Evolutionary conservation across 2,888 invertebrate species (phyloP), one percentile per base, ranked within the genome.

Genomic region (Heliconius aoede): DNA sequence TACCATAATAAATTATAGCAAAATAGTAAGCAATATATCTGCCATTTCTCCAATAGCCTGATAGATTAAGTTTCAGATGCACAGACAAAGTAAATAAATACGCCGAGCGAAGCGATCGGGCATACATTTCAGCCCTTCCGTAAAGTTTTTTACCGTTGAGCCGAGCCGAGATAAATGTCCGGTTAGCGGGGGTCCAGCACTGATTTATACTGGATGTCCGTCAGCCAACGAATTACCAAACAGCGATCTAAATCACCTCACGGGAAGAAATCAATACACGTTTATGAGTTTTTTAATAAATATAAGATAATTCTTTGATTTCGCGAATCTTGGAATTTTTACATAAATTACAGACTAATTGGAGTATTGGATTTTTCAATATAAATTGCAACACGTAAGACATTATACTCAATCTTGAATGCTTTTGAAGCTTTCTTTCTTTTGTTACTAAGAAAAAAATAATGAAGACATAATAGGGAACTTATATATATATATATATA

Each of bases 121-220:
- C 82, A 78, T 73, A 79, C 80, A 81, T 80, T 82, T 80, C 81
- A 82, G 82, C 82, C 87, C 88, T 86, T 85, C 83, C 84, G 85
- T 86, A 82, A 86, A 89, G 88, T 90, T 90, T 90, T 90, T 90
- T 90, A 90, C 89, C 89, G 88, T 83, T 84, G 86, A 86, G 84
- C 85, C 84, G 86, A 86, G 84, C 85, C 85, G 86, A 89, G 90
- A 90, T 93, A 92, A 93, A 94, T 93, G 92, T 90, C 90, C 92
- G 94, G 94, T 92, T 92, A 92, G 89, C 90, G 86, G 90, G 92
- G 93, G 92, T 88, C 90, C 92, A 90, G 89, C 92, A 89, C 93
- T 94, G 93, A 94, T 94, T 94, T 94, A 94, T 93, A 88, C 87
- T 82, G 89, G 84, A 85, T 88, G 93, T 93, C 93, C 89, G 88